Percentiles rank a stretch among this genome's conserved stretches.
Conservation (phyloP, 1,140 invertebrate genomes). For the Adoxophyes honmai region DNA sequence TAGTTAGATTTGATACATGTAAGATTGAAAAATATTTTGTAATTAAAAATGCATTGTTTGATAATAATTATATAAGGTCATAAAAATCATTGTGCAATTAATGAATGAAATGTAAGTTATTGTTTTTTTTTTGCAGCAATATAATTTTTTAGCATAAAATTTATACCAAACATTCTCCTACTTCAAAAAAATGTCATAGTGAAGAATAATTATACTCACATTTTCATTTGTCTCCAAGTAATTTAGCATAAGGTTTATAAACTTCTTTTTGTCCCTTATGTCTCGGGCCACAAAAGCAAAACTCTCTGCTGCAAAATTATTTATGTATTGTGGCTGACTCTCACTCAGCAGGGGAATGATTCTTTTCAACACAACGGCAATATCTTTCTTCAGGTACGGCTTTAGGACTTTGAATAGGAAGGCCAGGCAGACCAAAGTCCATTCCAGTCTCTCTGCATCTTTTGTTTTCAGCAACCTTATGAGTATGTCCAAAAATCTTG, state of each 20-base stretch:
- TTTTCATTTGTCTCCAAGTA: conserved; percentile 82
- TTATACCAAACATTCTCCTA: too few relatives aligned
- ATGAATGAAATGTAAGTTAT: too few relatives aligned
- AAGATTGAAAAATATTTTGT: too few relatives aligned
- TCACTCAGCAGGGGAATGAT: conserved; percentile 87
- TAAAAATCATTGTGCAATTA: too few relatives aligned
- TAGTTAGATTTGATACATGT: too few relatives aligned
- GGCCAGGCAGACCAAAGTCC: conserved; percentile 89
- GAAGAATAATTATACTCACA: conserved; percentile 77
- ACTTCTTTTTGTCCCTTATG: conserved; percentile 87
- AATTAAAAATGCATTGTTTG: too few relatives aligned
- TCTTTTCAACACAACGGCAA: conserved; percentile 84
- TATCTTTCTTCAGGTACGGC: conserved; percentile 88
- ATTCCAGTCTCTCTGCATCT: conserved; percentile 89
- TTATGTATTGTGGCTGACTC: conserved; percentile 86
- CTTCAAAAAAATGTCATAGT: too few relatives aligned
- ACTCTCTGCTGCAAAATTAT: conserved; percentile 95
- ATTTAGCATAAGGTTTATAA: conserved; percentile 84
- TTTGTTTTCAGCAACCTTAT: conserved; percentile 86
- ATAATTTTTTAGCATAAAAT: too few relatives aligned
- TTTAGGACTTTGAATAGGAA: conserved; percentile 94
- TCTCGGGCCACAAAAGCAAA: conserved; percentile 95
- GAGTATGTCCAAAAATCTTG: conserved; percentile 82
- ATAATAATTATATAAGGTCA: too few relatives aligned
- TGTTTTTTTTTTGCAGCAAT: too few relatives aligned